phyloP scores from a whole-genome alignment of 2,888 invertebrate species.

The Coelinius sp. region DNA sequence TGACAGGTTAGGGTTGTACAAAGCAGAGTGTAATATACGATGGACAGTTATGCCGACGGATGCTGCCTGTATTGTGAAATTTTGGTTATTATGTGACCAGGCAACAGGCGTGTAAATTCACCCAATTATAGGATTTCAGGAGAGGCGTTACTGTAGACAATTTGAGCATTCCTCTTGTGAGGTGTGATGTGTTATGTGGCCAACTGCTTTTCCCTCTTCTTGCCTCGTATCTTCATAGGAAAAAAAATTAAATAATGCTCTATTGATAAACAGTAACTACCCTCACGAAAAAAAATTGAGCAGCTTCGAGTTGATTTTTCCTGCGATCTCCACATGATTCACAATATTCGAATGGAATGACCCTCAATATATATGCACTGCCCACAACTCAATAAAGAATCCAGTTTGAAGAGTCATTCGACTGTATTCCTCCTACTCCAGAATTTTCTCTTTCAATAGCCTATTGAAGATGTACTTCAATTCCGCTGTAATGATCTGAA shows the following conservation, averaged over 20 bases:
- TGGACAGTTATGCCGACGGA: background rate
- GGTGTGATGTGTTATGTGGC: too few relatives aligned
- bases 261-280: too few relatives aligned
- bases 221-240: too few relatives aligned
- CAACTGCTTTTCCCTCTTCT: too few relatives aligned
- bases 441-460: background rate
- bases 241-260: too few relatives aligned
- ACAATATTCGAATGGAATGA: background rate
- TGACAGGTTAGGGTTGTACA: background rate
- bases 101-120: background rate
- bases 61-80: background rate
- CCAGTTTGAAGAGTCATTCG: background rate
- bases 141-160: too few relatives aligned
- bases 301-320: too few relatives aligned
- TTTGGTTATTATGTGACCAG: background rate
- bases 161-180: too few relatives aligned
- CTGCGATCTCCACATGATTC: background rate
- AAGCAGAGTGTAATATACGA: background rate
- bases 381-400: background rate
- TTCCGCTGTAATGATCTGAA: background rate
- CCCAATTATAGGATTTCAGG: background rate
- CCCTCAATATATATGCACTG: background rate
- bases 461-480: background rate
- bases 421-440: background rate
- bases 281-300: too few relatives aligned